These are phyloP conservation scores for Sapayoa aenigma DNA, from an alignment of 2,113 vertebrate genomes.

Conservation along the genomic window DNA sequence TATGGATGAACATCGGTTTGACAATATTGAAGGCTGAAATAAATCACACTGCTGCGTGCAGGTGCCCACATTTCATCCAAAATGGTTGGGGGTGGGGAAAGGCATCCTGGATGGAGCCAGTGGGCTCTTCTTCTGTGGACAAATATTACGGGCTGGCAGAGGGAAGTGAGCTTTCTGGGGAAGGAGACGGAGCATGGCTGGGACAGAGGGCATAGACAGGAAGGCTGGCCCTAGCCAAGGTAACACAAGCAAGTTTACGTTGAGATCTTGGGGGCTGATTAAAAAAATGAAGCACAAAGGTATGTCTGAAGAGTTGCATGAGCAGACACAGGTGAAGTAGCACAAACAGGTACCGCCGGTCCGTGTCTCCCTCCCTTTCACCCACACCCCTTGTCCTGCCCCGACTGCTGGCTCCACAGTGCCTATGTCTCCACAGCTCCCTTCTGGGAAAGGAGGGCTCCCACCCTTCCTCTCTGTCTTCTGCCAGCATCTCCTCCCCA, in stretches of 20 bases:
- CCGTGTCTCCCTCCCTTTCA: not conserved
- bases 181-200: not conserved
- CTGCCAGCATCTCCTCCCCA: not conserved
- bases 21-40: not conserved
- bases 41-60: not conserved
- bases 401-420: not conserved
- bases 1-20: not conserved
- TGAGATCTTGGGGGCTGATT: not conserved
- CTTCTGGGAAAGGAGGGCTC: not conserved
- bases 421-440: not conserved
- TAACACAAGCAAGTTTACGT: not conserved
- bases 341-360: not conserved
- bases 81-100: not conserved
- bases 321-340: not conserved
- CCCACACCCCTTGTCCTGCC: not conserved
- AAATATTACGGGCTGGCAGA: not conserved
- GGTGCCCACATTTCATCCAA: accelerated
- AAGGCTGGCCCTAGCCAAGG: not conserved
- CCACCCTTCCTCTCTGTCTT: not conserved
- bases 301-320: not conserved
- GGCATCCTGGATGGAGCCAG: not conserved
- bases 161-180: not conserved
- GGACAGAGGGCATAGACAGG: not conserved
- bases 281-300: not conserved
- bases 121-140: not conserved